These are phyloP conservation scores for Clamator glandarius DNA, from an alignment of 2,797 vertebrate genomes.

Conservation along the genomic window DNA sequence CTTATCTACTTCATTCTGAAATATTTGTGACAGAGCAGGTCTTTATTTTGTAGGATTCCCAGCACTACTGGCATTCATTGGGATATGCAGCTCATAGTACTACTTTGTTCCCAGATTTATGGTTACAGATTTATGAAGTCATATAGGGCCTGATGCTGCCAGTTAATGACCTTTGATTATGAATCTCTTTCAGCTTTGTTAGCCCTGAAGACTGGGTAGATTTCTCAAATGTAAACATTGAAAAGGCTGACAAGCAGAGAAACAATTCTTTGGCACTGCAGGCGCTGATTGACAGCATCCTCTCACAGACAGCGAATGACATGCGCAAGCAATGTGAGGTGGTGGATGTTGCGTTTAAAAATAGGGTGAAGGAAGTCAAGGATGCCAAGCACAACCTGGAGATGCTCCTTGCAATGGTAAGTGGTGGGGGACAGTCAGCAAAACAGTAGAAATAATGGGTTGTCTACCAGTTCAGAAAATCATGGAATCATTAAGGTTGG, in stretches of 20 bases:
- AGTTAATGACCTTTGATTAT: not conserved
- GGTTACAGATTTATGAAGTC: not conserved
- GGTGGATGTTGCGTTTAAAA: constrained; percentile 78
- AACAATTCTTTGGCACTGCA: constrained; percentile 83
- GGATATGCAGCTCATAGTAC: not conserved
- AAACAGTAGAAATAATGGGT: not conserved
- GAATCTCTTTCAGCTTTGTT: constrained; percentile 73
- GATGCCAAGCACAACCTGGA: constrained; percentile 85
- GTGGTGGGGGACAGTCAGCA: not conserved
- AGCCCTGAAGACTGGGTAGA: constrained; percentile 86
- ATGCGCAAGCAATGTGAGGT: constrained; percentile 78
- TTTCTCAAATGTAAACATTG: constrained; percentile 84
- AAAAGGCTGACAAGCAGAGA: constrained; percentile 87
- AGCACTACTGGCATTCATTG: not conserved
- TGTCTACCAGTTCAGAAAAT: not conserved
- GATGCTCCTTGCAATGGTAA: constrained; percentile 84
- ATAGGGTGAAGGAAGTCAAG: constrained; percentile 82
- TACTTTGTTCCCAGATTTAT: not conserved
- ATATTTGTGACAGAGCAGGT: not conserved
- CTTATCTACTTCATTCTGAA: not conserved
- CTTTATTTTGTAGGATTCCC: not conserved
- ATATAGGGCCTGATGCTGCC: not conserved
- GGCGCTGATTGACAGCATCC: constrained; percentile 82
- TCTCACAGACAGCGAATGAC: constrained; percentile 84
- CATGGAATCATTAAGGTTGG: too few species aligned